Evolutionary conservation across 2,113 vertebrate genomes (phyloP).

Genomic region (Indicator maculatus): DNA sequence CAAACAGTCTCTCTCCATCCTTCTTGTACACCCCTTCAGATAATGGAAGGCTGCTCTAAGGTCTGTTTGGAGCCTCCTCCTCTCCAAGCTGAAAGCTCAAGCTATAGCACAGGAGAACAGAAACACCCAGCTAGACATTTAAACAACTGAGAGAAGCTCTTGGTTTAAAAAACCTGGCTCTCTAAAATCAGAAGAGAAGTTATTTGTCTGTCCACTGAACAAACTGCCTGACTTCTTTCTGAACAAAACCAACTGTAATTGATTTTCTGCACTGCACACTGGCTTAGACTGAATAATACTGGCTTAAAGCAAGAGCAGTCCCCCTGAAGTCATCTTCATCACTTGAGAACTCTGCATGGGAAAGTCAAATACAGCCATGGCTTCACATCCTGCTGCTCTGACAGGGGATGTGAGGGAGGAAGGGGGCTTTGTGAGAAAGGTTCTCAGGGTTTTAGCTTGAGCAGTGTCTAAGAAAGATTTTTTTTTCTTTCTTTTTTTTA

Average conservation of each 20-base stretch:
- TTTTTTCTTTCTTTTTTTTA: neutral
- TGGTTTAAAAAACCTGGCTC: neutral
- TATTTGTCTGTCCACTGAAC: neutral
- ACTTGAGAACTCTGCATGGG: neutral
- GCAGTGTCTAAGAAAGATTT: neutral
- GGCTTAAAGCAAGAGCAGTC: neutral
- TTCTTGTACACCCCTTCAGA: no score
- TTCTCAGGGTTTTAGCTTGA: conserved; percentile 25
- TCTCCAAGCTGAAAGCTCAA: no score
- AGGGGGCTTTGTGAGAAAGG: neutral
- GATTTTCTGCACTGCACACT: neutral
- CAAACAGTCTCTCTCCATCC: no score
- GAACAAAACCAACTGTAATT: neutral
- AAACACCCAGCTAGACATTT: neutral
- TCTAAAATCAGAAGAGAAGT: neutral
- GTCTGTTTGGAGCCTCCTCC: no score
- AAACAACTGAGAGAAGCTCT: neutral
- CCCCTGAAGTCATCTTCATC: neutral
- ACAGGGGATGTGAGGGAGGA: neutral
- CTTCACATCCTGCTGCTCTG: neutral
- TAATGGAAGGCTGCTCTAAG: no score
- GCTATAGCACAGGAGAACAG: neutral
- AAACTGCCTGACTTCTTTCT: neutral
- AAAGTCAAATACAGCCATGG: neutral
- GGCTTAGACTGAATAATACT: neutral